Evolutionary conservation across 2,888 invertebrate genomes (phyloP), one percentile per base, ranked within the genome.

Genomic region (Psococerastis gibbosa): DNA sequence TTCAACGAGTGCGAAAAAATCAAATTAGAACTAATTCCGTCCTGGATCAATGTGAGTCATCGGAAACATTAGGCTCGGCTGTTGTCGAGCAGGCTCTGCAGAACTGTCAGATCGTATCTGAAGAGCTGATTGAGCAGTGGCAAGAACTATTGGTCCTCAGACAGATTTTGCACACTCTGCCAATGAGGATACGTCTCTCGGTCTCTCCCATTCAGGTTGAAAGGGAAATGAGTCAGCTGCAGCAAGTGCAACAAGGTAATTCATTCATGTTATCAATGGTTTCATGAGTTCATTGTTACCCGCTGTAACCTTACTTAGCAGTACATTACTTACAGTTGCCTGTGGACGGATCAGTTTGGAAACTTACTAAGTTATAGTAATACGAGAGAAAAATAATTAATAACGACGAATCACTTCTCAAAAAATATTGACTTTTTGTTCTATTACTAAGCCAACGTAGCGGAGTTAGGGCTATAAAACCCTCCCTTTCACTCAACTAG

Each of bases 201-300:
- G 77, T 85, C 1, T 82, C 83, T 1, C 82, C 83, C 0, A 71
- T 76, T 0, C 44, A 71, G 49, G 65, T 84, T 20, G 84, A 85
- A 56, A 68, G 75, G 35, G 81, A 82, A 49, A 79, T 85, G 34
- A 78, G 81, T 0, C 74, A 67, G 45, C 60, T 76, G 1, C 73
- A 83, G 65, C 82, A 84, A 55, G 70, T 71, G 17, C 83, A 85
- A 54, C 70, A 77, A 0, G 71, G 70, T 34, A 34, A 34, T n/a
- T n/a, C n/a, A n/a, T n/a, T n/a, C n/a, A n/a, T n/a, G n/a, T n/a
- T n/a, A n/a, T n/a, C n/a, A n/a, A n/a, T n/a, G n/a, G n/a, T n/a
- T n/a, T n/a, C n/a, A n/a, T n/a, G n/a, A n/a, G n/a, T n/a, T n/a
- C n/a, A n/a, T n/a, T n/a, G n/a, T n/a, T n/a, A n/a, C n/a, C n/a